These are phyloP conservation scores for Oxyura jamaicensis DNA, from an alignment of 2,113 vertebrate genomes.

Conservation along the genomic window DNA sequence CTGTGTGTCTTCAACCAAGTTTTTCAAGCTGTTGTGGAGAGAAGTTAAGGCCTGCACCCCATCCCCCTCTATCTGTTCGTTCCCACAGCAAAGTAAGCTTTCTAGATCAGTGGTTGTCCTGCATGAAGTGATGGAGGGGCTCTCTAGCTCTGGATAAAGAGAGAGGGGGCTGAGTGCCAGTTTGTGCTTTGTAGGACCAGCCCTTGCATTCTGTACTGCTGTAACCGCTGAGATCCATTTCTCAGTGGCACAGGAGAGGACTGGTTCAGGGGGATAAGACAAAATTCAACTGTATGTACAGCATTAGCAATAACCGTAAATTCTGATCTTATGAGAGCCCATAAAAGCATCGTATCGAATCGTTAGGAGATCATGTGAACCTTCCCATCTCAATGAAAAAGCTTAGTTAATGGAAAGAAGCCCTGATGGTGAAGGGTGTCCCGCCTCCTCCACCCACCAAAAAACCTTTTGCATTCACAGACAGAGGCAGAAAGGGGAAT, in stretches of 20 bases:
- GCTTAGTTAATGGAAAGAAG: neutral
- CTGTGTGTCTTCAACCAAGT: too few relatives aligned
- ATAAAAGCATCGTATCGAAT: neutral
- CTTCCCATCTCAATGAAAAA: neutral
- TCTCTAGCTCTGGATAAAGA: neutral
- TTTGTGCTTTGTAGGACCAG: neutral
- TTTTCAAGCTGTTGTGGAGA: neutral
- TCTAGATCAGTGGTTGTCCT: neutral
- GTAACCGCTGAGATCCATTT: neutral
- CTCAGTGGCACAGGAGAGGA: neutral
- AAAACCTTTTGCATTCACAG: neutral
- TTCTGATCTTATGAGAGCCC: neutral
- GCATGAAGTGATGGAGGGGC: neutral
- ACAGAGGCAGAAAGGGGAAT: neutral
- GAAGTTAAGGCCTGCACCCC: rapidly evolving
- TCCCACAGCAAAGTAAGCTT: neutral
- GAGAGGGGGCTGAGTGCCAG: neutral
- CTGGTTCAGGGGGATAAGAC: neutral
- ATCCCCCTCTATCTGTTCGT: neutral
- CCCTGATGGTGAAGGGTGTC: neutral
- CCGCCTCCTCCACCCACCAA: rapidly evolving
- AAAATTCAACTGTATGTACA: neutral
- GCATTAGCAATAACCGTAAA: neutral
- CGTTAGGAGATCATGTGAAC: neutral
- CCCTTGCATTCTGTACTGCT: neutral